Conservation (phyloP, 2,113 vertebrate genomes). For the Ranitomeya variabilis region DNA sequence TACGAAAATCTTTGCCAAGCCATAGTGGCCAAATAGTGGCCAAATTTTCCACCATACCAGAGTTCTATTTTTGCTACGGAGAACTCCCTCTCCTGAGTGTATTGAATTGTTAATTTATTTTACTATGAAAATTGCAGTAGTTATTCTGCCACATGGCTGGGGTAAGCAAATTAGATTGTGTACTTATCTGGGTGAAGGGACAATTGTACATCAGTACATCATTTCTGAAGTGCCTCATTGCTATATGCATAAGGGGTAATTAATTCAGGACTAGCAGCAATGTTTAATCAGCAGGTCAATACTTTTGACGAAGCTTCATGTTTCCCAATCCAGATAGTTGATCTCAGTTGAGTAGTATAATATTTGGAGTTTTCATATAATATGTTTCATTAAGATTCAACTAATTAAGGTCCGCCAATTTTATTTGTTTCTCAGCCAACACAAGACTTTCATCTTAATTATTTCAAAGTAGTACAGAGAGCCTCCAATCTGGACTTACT, state of each 20-base stretch:
- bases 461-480: neutral
- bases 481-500: constrained; percentile 29
- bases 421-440: constrained; percentile 24
- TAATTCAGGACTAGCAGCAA: neutral
- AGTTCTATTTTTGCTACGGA: neutral
- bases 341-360: neutral
- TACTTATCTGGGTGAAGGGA: neutral
- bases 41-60: neutral
- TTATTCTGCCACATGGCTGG: neutral
- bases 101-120: neutral
- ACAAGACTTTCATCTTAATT: constrained; percentile 33
- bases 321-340: constrained; percentile 1
- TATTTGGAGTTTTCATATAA: neutral
- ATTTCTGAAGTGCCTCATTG: neutral
- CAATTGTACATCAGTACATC: neutral
- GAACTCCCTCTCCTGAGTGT: neutral
- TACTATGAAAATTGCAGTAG: neutral
- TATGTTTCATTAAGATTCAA: neutral
- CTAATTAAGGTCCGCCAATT: neutral
- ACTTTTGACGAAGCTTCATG: constrained; percentile 1
- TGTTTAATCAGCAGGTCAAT: neutral
- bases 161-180: neutral
- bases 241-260: neutral
- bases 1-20: too few species aligned
- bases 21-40: neutral